phyloP scores from a whole-genome alignment of 2,113 vertebrate genomes.

The Echinops telfairi region DNA sequence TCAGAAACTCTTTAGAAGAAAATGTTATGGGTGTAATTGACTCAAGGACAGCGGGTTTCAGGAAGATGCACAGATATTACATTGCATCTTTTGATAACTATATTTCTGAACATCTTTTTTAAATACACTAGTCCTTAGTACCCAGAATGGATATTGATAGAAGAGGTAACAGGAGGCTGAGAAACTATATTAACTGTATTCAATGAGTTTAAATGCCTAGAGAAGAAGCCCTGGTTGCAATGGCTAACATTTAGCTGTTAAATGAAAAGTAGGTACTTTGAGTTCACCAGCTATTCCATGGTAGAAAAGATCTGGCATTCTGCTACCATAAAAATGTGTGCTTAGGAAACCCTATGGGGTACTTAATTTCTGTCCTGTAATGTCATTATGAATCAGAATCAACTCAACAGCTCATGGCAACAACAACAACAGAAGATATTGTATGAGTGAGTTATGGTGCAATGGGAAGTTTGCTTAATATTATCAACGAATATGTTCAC shows the following conservation, averaged over 20 bases:
- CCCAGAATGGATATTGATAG: not conserved
- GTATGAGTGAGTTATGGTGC: not conserved
- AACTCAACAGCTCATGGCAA: not conserved
- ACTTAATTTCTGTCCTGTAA: not conserved
- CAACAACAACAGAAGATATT: not conserved
- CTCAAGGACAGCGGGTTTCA: too few relatives aligned
- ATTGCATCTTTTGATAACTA: slow-evolving; percentile 12
- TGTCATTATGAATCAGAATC: not conserved
- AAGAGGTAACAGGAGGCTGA: not conserved
- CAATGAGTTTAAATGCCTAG: slow-evolving; percentile 3
- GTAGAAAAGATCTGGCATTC: not conserved
- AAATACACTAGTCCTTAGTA: not conserved
- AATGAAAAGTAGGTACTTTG: not conserved
- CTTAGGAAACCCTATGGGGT: not conserved
- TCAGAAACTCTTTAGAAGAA: too few relatives aligned
- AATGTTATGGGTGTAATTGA: not conserved
- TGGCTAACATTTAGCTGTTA: not conserved
- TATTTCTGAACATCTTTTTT: slow-evolving; percentile 49
- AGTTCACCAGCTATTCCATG: not conserved
- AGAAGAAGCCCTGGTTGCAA: not conserved
- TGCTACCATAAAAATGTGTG: not conserved
- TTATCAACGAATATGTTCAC: slow-evolving; percentile 17
- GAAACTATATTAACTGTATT: not conserved
- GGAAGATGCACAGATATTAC: not conserved
- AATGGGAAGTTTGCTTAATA: slow-evolving; percentile 17